Conservation (phyloP, 2,888 invertebrate species). For the Embidobia sp. region DNA sequence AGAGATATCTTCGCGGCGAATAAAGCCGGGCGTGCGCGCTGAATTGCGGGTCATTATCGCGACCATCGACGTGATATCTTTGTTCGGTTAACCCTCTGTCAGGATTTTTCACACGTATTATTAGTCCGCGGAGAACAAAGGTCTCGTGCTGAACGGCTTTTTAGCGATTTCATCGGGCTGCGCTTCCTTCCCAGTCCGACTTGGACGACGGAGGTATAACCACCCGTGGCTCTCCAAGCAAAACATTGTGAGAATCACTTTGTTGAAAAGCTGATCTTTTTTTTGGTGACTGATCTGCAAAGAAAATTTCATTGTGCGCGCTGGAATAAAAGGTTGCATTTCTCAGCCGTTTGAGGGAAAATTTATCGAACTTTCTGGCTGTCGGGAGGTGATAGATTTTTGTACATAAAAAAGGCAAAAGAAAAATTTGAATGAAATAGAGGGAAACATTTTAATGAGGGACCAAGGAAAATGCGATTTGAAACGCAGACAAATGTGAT, state of each 20-base stretch:
- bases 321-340: too few species aligned
- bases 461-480: too few species aligned
- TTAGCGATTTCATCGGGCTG: constrained; percentile 56
- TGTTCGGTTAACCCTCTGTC: constrained; percentile 48
- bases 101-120: constrained; percentile 59
- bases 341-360: not conserved
- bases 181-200: constrained; percentile 28
- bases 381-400: too few species aligned
- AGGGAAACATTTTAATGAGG: too few species aligned
- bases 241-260: constrained; percentile 30
- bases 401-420: too few species aligned
- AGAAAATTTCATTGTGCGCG: not conserved
- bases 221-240: constrained; percentile 53
- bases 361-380: too few species aligned
- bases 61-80: constrained; percentile 74
- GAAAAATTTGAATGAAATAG: too few species aligned
- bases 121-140: constrained; percentile 54
- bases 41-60: constrained; percentile 78
- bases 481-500: too few species aligned
- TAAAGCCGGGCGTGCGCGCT: constrained; percentile 55
- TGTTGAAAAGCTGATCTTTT: constrained; percentile 6
- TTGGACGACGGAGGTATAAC: constrained; percentile 65
- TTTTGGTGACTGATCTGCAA: constrained; percentile 22
- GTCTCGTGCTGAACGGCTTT: constrained; percentile 51
- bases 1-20: constrained; percentile 26